These are phyloP conservation scores for Myrmecobius fasciatus DNA, from an alignment of 2,113 vertebrate species.

Conservation along the genomic window DNA sequence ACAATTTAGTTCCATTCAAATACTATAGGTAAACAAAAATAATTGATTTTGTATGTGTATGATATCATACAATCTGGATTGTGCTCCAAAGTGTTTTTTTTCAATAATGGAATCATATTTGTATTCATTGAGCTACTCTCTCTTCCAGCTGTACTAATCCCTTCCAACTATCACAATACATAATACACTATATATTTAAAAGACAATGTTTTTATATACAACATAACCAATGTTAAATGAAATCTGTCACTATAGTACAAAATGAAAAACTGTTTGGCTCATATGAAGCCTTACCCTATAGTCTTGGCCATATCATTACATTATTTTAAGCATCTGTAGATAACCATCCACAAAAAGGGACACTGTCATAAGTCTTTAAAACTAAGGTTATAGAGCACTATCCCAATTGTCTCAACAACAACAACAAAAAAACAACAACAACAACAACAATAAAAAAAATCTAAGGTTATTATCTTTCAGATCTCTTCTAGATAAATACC, in stretches of 20 bases:
- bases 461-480: neutral
- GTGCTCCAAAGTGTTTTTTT: neutral
- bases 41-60: neutral
- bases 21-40: neutral
- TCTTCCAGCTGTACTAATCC: neutral
- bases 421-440: too few relatives aligned
- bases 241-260: neutral
- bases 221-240: neutral
- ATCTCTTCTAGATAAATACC: neutral
- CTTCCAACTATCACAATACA: neutral
- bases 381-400: too few relatives aligned
- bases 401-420: too few relatives aligned
- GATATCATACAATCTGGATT: neutral
- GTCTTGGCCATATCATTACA: neutral
- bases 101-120: neutral
- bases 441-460: too few relatives aligned
- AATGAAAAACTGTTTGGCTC: neutral
- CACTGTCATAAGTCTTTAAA: neutral
- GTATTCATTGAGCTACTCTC: constrained; percentile 22
- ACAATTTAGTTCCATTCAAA: neutral
- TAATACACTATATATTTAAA: neutral
- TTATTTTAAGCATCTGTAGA: neutral
- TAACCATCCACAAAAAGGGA: neutral
- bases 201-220: neutral
- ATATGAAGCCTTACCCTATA: neutral